A percentile compares a stretch with the other conserved stretches of the same genome.
Conservation (phyloP, 1,140 invertebrate species). For the Bombyx mori region DNA sequence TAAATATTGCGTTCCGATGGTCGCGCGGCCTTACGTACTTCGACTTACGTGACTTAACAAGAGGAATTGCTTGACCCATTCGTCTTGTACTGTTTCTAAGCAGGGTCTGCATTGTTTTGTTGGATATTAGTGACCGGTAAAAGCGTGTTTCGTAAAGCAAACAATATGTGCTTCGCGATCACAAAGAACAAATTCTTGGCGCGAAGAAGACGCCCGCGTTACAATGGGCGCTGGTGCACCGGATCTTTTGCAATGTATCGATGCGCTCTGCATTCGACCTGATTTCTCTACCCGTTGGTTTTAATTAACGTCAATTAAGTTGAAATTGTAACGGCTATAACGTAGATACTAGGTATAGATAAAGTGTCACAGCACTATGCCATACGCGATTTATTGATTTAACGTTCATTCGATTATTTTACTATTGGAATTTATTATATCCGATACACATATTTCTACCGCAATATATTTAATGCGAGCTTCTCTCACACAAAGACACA, state of each 20-base stretch:
- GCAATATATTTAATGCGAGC: too few species aligned
- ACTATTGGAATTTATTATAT: too few species aligned
- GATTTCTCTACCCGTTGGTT: conserved; percentile 22
- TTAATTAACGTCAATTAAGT: conserved; percentile 11
- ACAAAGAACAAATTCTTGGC: neutral
- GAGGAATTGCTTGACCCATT: conserved; percentile 9
- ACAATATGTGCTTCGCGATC: conserved; percentile 5
- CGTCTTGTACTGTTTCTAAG: conserved; percentile 3
- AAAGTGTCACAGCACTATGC: too few species aligned
- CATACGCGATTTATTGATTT: too few species aligned
- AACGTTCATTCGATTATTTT: too few species aligned
- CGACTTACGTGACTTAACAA: conserved; percentile 10
- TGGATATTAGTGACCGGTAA: conserved; percentile 4
- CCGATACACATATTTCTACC: too few species aligned
- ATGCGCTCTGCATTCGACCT: conserved; percentile 16
- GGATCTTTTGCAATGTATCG: conserved; percentile 33
- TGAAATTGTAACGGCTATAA: too few species aligned
- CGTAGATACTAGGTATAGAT: too few species aligned
- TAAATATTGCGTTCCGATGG: conserved; percentile 20
- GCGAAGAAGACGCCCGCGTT: too few species aligned
- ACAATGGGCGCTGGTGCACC: conserved; percentile 4
- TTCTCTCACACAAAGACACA: too few species aligned
- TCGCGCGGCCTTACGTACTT: conserved; percentile 10
- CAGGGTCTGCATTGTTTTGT: conserved; percentile 2
- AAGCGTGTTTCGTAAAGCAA: conserved; percentile 7